Percentiles rank a stretch among this genome's conserved stretches.
Conservation (phyloP, 2,888 invertebrate genomes). For the Microchrysa polita region DNA sequence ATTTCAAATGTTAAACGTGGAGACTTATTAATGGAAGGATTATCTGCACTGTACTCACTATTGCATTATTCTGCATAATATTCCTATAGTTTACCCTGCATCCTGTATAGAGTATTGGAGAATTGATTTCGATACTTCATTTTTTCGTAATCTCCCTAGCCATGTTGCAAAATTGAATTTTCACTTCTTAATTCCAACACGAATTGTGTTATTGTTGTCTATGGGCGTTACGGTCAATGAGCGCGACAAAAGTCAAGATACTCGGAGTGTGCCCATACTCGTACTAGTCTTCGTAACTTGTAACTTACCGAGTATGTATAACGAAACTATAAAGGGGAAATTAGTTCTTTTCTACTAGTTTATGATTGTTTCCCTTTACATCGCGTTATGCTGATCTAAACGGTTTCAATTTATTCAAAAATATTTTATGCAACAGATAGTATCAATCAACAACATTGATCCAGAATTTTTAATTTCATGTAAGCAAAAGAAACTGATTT, state of each 20-base stretch:
- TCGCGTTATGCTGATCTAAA: not conserved
- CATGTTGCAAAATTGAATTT: too few relatives aligned
- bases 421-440: not conserved
- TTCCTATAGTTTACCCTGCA: too few relatives aligned
- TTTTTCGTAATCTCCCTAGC: too few relatives aligned
- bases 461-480: not conserved
- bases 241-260: not conserved
- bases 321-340: not conserved
- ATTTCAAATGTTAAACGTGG: too few relatives aligned
- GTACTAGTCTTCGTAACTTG: too few relatives aligned
- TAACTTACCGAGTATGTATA: too few relatives aligned
- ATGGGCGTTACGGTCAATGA: slow-evolving; percentile 14
- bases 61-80: too few relatives aligned
- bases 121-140: too few relatives aligned
- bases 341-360: not conserved
- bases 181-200: not conserved
- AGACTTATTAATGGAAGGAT: too few relatives aligned
- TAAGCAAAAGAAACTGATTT: too few relatives aligned
- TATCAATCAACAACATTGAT: not conserved
- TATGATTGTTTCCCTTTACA: slow-evolving; percentile 3
- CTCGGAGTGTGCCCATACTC: not conserved
- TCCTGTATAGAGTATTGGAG: too few relatives aligned
- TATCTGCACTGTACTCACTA: too few relatives aligned
- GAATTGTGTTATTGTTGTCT: not conserved
- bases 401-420: not conserved